Conservation (phyloP, 2,888 invertebrate genomes). For the Colletes collaris region DNA sequence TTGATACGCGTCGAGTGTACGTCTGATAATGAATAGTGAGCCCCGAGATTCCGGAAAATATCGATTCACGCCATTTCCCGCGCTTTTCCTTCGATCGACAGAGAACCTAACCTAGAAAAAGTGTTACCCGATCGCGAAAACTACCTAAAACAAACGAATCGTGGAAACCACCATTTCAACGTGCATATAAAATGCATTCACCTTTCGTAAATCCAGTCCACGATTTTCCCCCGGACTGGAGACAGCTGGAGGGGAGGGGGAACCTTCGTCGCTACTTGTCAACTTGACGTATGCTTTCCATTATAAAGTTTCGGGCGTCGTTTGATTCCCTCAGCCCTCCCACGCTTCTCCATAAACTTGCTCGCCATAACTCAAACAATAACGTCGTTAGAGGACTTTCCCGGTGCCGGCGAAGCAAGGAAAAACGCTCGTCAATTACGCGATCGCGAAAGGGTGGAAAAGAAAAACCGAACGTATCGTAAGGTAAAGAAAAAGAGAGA, state of each 20-base stretch:
- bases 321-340: slow-evolving; percentile 11
- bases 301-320: slow-evolving; percentile 24
- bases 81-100: neutral
- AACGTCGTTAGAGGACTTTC: slow-evolving; percentile 14
- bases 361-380: slow-evolving; percentile 6
- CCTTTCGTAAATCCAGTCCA: neutral
- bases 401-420: neutral
- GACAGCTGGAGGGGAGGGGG: neutral
- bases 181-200: no score
- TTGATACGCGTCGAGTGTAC: neutral
- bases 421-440: slow-evolving; percentile 18
- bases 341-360: slow-evolving; percentile 1
- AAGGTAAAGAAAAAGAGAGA: neutral
- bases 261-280: neutral
- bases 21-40: slow-evolving; percentile 19
- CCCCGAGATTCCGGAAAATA: no score
- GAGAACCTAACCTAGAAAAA: neutral
- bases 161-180: no score
- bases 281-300: slow-evolving; percentile 25
- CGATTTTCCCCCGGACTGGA: neutral
- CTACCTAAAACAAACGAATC: no score
- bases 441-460: neutral
- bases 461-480: no score
- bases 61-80: neutral
- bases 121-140: neutral